These are phyloP conservation scores for Parascotia fuliginaria DNA, from an alignment of 2,888 invertebrate genomes.

Conservation along the genomic window DNA sequence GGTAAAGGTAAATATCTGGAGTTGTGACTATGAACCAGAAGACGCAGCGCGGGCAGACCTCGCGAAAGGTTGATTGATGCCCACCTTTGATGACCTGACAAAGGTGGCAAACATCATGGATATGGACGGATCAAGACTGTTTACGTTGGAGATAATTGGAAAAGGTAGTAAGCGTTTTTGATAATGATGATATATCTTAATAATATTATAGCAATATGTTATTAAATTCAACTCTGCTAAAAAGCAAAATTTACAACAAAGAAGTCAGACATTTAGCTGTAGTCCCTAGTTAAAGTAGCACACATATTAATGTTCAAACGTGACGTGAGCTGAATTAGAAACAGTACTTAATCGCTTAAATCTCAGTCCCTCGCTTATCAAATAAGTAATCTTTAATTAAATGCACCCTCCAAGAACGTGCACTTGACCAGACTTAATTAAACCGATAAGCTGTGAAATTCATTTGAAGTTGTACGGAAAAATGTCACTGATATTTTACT, in stretches of 20 bases:
- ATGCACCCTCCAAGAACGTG: constrained; percentile 12
- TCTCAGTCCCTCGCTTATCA: constrained; percentile 20
- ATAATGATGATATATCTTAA: too few species aligned
- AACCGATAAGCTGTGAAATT: constrained; percentile 12
- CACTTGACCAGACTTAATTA: constrained; percentile 26
- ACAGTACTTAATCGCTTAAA: constrained; percentile 26
- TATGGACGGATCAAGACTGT: too few species aligned
- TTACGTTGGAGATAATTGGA: too few species aligned
- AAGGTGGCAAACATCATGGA: too few species aligned
- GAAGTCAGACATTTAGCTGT: constrained; percentile 4
- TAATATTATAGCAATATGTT: too few species aligned
- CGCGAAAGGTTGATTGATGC: too few species aligned
- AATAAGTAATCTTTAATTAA: constrained; percentile 33
- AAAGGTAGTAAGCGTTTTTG: too few species aligned
- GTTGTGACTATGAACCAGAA: too few species aligned
- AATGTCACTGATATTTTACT: neutral
- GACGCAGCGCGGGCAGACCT: too few species aligned
- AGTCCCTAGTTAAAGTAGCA: constrained; percentile 15
- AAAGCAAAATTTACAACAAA: neutral
- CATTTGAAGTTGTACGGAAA: constrained; percentile 6
- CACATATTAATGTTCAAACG: constrained; percentile 37
- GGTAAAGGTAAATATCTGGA: too few species aligned
- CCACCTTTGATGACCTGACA: too few species aligned
- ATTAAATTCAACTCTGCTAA: too few species aligned
- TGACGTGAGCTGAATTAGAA: constrained; percentile 40